Base-by-base conservation (phyloP, 2,797 vertebrate genomes). In the Orestias chungarensis region DNA sequence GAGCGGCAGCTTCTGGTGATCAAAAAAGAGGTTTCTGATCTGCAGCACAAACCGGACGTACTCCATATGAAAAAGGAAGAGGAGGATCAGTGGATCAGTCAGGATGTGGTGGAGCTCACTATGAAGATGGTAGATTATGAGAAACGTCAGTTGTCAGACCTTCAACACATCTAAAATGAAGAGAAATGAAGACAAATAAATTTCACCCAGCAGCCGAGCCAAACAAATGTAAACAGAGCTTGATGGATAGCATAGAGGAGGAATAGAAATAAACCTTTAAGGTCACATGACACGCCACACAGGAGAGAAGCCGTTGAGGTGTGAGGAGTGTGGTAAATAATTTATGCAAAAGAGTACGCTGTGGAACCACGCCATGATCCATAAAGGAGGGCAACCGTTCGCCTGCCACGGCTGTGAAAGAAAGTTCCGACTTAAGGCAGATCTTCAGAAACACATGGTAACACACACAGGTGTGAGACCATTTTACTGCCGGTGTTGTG, bases 51-150 rank as follows among this genome's bases (percentile, higher is more conserved):
- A 6, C 43, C 50, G 50, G 61, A 66, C 29, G 3, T 10, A 43
- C 33, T 65, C 33, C 44, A 65, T 35, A 57, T 73, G 57, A 78
- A 78, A 25, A 52, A 47, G n/a, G 70, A 78, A 59, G 31, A 69
- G 27, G 50, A 73, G 5, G 66, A 65, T 14, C 2, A 65, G 23
- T 27, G 43, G 35, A 65, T 31, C 50, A 59, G 49, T 50, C 31
- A 47, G 31, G 66, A 66, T n/a, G 59, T 23, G 50, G 50, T 57
- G 47, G 12, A 67, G 33, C 20, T 25, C 44, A 61, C 47, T 27
- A 42, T 77, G 42, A 74, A 68, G 64, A 64, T n/a, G 29, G 49
- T 71, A 57, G 74, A 73, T 2, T 47, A 73, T 23, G 66, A 80
- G 27, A 47, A 49, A 31, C 52, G 33, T 57, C 11, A 47, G 35